Evolutionary conservation across 2,888 invertebrate species (phyloP).

Genomic region (Agriopis leucophaearia): DNA sequence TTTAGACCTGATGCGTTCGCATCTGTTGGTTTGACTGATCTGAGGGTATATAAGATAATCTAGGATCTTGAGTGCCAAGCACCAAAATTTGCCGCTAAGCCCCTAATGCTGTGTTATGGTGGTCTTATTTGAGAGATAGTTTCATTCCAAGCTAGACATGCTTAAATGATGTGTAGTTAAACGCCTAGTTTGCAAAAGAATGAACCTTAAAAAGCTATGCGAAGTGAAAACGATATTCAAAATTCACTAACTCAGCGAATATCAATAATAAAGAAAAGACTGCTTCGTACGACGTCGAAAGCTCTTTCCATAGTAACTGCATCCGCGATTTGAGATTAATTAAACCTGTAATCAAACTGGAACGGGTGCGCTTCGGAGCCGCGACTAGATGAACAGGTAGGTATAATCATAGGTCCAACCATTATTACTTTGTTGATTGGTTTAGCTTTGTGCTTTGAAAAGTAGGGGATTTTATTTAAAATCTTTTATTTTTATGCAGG

Average conservation of each 20-base stretch:
- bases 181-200: neutral
- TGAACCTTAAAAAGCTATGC: neutral
- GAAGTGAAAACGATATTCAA: neutral
- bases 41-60: too few relatives aligned
- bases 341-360: constrained; percentile 48
- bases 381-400: neutral
- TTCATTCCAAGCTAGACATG: too few relatives aligned
- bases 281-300: neutral
- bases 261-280: constrained; percentile 1
- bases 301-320: constrained; percentile 28
- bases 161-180: too few relatives aligned
- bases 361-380: neutral
- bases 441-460: neutral
- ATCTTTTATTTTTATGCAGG: too few relatives aligned
- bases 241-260: neutral
- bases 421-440: neutral
- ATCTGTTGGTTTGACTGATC: too few relatives aligned
- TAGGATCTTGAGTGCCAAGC: too few relatives aligned
- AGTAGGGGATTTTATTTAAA: too few relatives aligned
- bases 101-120: neutral
- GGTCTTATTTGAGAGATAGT: too few relatives aligned
- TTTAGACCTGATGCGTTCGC: too few relatives aligned
- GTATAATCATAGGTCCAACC: neutral
- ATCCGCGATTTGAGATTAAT: constrained; percentile 40
- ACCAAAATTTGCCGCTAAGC: too few relatives aligned